A percentile compares a stretch with the other conserved stretches of the same genome.
phyloP scores from a whole-genome alignment of 2,888 invertebrate species.

The Gasteruption jaculator region DNA sequence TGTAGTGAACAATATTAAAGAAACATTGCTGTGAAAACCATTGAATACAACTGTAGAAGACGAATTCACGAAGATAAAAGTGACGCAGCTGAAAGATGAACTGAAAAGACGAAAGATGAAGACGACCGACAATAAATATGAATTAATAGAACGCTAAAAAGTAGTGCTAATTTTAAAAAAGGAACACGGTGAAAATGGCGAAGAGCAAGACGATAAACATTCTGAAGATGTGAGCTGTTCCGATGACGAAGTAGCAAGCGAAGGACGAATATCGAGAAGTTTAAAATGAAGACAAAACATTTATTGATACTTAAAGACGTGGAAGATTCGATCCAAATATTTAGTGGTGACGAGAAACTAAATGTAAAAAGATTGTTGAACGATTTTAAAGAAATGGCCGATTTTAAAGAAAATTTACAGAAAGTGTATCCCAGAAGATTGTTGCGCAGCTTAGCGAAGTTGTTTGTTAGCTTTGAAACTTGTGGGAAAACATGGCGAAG shows the following conservation, averaged over 20 bases:
- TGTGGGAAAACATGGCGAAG: slow-evolving; percentile 13
- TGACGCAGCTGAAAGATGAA: too few species aligned
- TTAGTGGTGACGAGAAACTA: slow-evolving; percentile 16
- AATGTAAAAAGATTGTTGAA: slow-evolving; percentile 18
- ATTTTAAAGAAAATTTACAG: slow-evolving; percentile 14
- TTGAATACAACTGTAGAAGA: too few species aligned
- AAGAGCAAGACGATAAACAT: too few species aligned
- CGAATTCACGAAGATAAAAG: too few species aligned
- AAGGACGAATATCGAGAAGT: too few species aligned
- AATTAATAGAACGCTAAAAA: too few species aligned
- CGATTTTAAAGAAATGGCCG: slow-evolving; percentile 22
- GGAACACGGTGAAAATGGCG: too few species aligned
- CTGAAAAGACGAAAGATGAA: too few species aligned
- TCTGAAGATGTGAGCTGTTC: not conserved
- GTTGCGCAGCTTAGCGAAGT: slow-evolving; percentile 17
- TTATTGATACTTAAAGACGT: slow-evolving; percentile 17
- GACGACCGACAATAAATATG: too few species aligned
- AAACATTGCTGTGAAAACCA: too few species aligned
- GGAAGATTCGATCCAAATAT: slow-evolving; percentile 16
- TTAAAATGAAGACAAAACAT: not conserved
- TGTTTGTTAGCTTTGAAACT: slow-evolving; percentile 15
- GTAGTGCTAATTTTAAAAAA: too few species aligned
- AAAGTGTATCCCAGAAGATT: slow-evolving; percentile 19
- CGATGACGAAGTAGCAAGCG: not conserved
- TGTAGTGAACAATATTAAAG: too few species aligned